These are phyloP conservation scores for Mobula hypostoma DNA, from an alignment of 2,113 vertebrate genomes.

Conservation along the genomic window DNA sequence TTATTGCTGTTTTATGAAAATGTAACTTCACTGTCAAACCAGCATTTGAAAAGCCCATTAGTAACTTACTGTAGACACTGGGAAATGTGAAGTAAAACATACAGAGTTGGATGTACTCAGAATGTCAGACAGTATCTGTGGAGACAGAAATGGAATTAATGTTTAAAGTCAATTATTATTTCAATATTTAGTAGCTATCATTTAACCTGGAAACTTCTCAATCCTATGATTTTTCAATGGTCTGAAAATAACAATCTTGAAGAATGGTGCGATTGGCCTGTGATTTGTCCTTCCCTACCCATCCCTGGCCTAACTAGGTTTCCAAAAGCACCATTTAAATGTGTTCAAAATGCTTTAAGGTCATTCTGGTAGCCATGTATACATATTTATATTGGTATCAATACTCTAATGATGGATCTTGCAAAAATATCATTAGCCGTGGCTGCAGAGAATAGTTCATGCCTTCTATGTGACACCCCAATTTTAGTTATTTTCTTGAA, in stretches of 20 bases:
- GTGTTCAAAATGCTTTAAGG: not conserved
- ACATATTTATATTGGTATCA: not conserved
- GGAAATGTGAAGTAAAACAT: too few species aligned
- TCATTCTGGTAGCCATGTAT: not conserved
- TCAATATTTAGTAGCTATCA: not conserved
- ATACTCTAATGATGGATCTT: not conserved
- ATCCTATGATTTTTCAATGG: not conserved
- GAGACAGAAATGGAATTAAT: too few species aligned
- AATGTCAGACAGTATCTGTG: too few species aligned
- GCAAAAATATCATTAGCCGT: not conserved
- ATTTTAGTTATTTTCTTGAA: not conserved
- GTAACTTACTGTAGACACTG: too few species aligned
- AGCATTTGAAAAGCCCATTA: not conserved
- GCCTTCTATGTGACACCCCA: not conserved
- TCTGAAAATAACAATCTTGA: not conserved
- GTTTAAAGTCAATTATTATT: too few species aligned
- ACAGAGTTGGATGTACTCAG: too few species aligned
- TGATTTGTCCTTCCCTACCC: too few species aligned
- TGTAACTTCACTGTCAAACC: not conserved
- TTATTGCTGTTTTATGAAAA: not conserved
- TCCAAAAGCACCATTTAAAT: not conserved
- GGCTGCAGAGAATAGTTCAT: not conserved
- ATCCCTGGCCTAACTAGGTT: not conserved
- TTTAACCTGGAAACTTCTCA: too few species aligned
- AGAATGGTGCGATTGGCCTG: not conserved